Conservation (phyloP, 2,113 vertebrate species). For the Mesitornis unicolor region DNA sequence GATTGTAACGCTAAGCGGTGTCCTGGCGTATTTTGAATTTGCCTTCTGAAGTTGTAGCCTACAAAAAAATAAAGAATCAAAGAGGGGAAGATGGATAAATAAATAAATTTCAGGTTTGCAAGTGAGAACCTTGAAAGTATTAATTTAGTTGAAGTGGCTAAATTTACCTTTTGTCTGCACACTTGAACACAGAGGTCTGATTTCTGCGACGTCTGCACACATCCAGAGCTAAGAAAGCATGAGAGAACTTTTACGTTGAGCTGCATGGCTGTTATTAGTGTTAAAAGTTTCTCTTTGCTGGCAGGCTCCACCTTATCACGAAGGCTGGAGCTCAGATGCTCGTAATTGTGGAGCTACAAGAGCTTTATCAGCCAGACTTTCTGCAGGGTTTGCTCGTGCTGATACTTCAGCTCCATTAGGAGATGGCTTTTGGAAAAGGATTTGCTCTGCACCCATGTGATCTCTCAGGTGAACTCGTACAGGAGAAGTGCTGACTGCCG, state of each 20-base stretch:
- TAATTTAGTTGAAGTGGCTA: not conserved
- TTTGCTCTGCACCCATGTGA: not conserved
- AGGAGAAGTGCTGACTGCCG: not conserved
- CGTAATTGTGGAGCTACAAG: not conserved
- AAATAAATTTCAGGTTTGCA: not conserved
- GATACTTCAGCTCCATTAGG: not conserved
- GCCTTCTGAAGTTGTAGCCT: not conserved
- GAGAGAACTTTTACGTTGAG: not conserved
- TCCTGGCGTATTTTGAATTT: not conserved
- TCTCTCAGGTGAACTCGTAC: not conserved
- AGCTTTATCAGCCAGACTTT: not conserved
- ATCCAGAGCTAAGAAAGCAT: not conserved
- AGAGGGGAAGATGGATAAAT: not conserved
- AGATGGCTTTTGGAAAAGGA: not conserved
- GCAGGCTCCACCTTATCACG: not conserved
- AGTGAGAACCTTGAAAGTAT: not conserved
- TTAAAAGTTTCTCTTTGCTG: not conserved
- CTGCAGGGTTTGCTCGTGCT: not conserved
- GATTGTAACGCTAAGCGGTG: not conserved
- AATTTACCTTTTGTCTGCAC: not conserved
- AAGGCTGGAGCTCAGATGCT: not conserved
- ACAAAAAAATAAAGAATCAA: not conserved
- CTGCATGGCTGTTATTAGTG: not conserved
- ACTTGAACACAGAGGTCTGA: not conserved
- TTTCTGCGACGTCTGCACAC: fast-evolving